Conservation (phyloP, 92 coral and sea anemone species). For the Epizoanthus fatuus region DNA sequence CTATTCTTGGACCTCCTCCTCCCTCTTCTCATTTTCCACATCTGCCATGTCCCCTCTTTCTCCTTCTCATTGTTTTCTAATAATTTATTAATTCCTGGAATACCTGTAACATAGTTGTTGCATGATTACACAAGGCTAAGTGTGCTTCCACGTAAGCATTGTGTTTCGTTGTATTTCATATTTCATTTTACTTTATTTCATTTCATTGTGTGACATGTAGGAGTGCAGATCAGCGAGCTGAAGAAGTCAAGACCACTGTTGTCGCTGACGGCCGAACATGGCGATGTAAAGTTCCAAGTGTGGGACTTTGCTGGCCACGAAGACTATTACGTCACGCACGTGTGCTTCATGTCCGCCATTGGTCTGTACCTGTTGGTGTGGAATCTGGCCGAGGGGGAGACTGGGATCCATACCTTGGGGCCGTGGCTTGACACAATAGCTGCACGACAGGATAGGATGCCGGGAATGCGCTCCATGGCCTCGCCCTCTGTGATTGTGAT, state of each 20-base stretch:
- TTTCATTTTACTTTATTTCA: background rate
- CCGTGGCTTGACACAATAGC: constrained; percentile 67
- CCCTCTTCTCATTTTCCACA: too few species aligned
- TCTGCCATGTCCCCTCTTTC: too few species aligned
- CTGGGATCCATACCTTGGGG: constrained; percentile 52
- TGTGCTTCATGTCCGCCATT: constrained; percentile 77
- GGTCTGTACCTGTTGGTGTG: constrained; percentile 79
- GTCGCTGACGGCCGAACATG: background rate
- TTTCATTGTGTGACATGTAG: constrained; percentile 9
- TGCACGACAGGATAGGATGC: constrained; percentile 20
- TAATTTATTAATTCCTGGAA: too few species aligned
- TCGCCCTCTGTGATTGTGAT: constrained; percentile 73
- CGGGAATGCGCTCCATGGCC: background rate
- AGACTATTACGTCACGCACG: constrained; percentile 81
- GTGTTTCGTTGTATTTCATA: background rate
- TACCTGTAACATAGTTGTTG: too few species aligned
- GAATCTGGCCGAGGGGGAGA: constrained; percentile 73
- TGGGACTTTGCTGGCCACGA: constrained; percentile 92
- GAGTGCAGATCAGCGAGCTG: constrained; percentile 63
- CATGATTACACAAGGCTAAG: too few species aligned
- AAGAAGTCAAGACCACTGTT: constrained; percentile 2
- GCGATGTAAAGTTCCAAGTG: constrained; percentile 62
- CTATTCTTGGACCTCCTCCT: too few species aligned
- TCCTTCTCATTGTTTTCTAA: too few species aligned
- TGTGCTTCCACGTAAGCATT: too few species aligned